Percentiles rank a stretch among this genome's conserved stretches.
These are phyloP conservation scores for Eclectus roratus DNA, from an alignment of 2,113 vertebrate species.

Conservation along the genomic window DNA sequence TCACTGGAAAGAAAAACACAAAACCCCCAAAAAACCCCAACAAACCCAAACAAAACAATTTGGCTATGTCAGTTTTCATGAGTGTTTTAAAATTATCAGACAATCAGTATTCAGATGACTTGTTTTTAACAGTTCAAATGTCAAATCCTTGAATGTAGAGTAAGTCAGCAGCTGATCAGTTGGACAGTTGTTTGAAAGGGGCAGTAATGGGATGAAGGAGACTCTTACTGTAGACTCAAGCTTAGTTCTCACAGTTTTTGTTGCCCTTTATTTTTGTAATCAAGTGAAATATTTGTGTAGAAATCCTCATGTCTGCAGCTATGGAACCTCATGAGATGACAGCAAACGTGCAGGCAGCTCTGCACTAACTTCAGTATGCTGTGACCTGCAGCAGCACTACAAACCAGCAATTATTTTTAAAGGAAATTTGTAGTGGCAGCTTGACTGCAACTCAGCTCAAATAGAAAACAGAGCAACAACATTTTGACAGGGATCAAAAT, in stretches of 20 bases:
- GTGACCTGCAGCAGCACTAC: neutral
- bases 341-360: neutral
- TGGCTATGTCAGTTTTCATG: neutral
- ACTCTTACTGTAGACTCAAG: neutral
- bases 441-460: neutral
- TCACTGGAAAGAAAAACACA: rapidly evolving
- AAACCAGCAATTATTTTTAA: neutral
- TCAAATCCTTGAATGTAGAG: rapidly evolving
- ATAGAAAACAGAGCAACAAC: neutral
- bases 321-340: neutral
- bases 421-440: neutral
- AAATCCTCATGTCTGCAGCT: neutral
- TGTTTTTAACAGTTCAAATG: neutral
- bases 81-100: neutral
- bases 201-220: neutral
- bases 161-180: rapidly evolving
- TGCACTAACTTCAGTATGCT: neutral
- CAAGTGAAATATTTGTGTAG: neutral
- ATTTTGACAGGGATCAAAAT: neutral
- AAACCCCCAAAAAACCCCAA: rapidly evolving
- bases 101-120: neutral
- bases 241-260: neutral
- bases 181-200: neutral
- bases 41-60: rapidly evolving
- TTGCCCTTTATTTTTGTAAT: neutral